Percentiles rank a stretch among this genome's conserved stretches.
phyloP scores from a whole-genome alignment of 2,888 invertebrate genomes.

The Archips xylosteana region DNA sequence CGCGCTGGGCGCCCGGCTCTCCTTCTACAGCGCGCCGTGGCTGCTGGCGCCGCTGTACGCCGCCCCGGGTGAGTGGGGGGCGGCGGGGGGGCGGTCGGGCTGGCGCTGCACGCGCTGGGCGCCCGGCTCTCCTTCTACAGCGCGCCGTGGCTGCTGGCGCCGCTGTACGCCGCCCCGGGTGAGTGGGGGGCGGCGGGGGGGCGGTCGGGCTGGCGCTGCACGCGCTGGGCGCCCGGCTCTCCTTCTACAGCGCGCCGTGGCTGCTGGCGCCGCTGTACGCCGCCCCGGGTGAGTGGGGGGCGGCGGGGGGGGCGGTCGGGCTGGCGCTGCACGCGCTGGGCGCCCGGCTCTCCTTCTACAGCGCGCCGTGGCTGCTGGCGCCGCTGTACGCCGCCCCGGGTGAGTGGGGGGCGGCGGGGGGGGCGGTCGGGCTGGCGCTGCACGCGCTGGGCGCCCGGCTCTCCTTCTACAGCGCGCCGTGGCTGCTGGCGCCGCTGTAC shows the following conservation, averaged over 20 bases:
- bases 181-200: constrained; percentile 31
- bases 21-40: constrained; percentile 86
- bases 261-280: constrained; percentile 78
- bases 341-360: too few relatives aligned
- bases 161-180: too few relatives aligned
- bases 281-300: background rate
- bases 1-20: constrained; percentile 81
- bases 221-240: constrained; percentile 81
- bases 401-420: constrained; percentile 51
- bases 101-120: constrained; percentile 59
- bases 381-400: too few relatives aligned
- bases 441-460: constrained; percentile 78
- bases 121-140: constrained; percentile 86
- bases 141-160: constrained; percentile 87
- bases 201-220: constrained; percentile 53
- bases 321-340: too few relatives aligned
- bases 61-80: background rate
- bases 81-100: constrained; percentile 44
- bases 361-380: too few relatives aligned
- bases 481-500: constrained; percentile 91
- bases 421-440: constrained; percentile 51
- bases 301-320: constrained; percentile 29
- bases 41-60: constrained; percentile 78
- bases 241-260: constrained; percentile 86
- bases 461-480: constrained; percentile 87